Percentiles rank a stretch among this genome's conserved stretches.
These are phyloP conservation scores for Melanostigma gelatinosum DNA, from an alignment of 2,113 vertebrate species.

Conservation along the genomic window DNA sequence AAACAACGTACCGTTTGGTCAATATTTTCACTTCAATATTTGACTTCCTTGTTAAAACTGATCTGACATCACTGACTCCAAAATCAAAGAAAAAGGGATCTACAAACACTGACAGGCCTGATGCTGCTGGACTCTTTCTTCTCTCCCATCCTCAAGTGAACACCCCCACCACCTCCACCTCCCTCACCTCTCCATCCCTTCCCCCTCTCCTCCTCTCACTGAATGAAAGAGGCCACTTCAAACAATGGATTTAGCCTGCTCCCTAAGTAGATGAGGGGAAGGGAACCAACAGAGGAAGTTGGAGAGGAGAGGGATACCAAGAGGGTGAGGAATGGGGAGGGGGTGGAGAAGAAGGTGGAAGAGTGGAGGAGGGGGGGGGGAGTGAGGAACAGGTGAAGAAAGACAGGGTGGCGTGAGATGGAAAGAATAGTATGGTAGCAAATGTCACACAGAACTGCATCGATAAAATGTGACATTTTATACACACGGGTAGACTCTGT, in stretches of 20 bases:
- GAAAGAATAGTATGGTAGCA: neutral
- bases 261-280: conserved; percentile 40
- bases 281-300: conserved; percentile 30
- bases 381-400: conserved; percentile 11
- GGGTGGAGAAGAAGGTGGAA: neutral
- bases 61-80: neutral
- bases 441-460: neutral
- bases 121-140: conserved; percentile 28
- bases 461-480: neutral
- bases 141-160: conserved; percentile 40
- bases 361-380: conserved; percentile 22
- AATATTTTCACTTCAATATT: conserved; percentile 17
- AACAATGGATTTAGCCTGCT: conserved; percentile 59
- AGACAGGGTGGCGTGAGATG: neutral
- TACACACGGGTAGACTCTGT: neutral
- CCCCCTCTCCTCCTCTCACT: conserved; percentile 13
- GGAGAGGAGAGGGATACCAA: conserved; percentile 16
- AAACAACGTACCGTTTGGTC: neutral
- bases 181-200: conserved; percentile 19
- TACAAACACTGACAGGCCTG: conserved; percentile 31
- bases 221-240: conserved; percentile 69
- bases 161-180: neutral
- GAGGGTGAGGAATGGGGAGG: neutral
- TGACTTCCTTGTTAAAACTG: conserved; percentile 9
- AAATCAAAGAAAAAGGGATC: neutral